Base-by-base conservation (phyloP, 2,888 invertebrate species). In the Phyllotreta cruciferae region DNA sequence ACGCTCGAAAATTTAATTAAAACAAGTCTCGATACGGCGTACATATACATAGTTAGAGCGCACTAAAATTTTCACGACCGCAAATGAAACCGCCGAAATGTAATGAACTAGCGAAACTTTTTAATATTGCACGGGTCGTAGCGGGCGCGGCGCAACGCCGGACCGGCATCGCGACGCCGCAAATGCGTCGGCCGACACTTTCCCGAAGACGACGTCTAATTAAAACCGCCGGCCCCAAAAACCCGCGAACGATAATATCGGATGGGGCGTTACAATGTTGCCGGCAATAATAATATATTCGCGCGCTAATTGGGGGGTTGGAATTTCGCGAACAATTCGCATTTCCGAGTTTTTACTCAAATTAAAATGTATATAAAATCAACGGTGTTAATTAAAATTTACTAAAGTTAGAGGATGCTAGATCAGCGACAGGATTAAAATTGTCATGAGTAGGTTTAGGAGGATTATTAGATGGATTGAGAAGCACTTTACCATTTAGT, bases 51-150 rank as follows among this genome's bases (percentile, higher is more conserved):
- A 45, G 36, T 36, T 24, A 24, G 24, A 56, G 11, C 36, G 37
- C 39, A 45, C n/a, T 56, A 37, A 56, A 45, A 45, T 56, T 56
- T 56, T 56, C 56, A 45, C 36, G 14, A 37, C 56, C 56, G 24
- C 56, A 45, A 56, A 56, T 45, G 45, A 45, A 56, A 45, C 56
- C 56, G 9, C 56, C 45, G 14, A 56, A 56, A 45, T 45, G 35
- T 56, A 56, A 56, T 56, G 56, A 56, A 56, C 56, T 45, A 45
- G 47, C 56, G 24, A 45, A 55, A 56, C 9, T 56, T 56, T 56
- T 56, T 56, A 56, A 56, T 56, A 56, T 45, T 56, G 36, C 56
- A 44, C 13, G 8, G n/a, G 9, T 7, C 47, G 47, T 11, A 13
- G 8, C 24, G 24, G 24, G 24, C 24, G 24, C 24, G 24, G 34